Evolutionary conservation across 1,140 invertebrate species (phyloP), one percentile per base, ranked within the genome.

Genomic region (Probaryconus sp.): DNA sequence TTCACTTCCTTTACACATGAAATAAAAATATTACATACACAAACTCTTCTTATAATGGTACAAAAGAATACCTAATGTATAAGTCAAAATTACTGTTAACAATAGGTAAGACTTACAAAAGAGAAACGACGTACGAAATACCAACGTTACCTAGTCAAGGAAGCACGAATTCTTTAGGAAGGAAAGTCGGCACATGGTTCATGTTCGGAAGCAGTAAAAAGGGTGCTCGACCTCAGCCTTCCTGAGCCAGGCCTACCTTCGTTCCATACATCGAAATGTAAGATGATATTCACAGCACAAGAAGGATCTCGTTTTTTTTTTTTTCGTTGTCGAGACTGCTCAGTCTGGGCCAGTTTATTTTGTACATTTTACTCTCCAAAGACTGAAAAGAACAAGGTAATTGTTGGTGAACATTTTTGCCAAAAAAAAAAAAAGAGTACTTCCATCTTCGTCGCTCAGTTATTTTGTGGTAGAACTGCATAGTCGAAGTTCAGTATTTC

Each of bases 181-280:
- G 89, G 14, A 90, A 90, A 80, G 89, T 91, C 37, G 90, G 89
- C 13, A 90, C 89, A 0, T 91, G 90, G 90, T 91, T 91, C 65
- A 90, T 85, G 16, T 90, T 91, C 69, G 89, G 89, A 21, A 88
- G 86, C 56, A 88, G 83, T 74, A 90, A 90, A 77, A 90, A 91
- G 74, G 85, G 84, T 6, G 76, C 87, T 10, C 85, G 87, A 77
- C 85, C 83, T 42, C 86, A 88, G 55, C 84, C 85, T 75, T 89
- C 88, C 79, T 89, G 87, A 89, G 86, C 84, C 81, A 87, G 86
- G 83, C 87, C 87, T 64, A 89, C 87, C 80, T 88, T 89, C 82
- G 84, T 86, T 40, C 83, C 83, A 74, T 86, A 86, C 78, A 82
- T 83, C 48, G 83, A 86, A 61, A 65, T 85, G 60, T 85, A 73